phyloP scores from a whole-genome alignment of 2,888 invertebrate species.

The Ptychoptera albimana region DNA sequence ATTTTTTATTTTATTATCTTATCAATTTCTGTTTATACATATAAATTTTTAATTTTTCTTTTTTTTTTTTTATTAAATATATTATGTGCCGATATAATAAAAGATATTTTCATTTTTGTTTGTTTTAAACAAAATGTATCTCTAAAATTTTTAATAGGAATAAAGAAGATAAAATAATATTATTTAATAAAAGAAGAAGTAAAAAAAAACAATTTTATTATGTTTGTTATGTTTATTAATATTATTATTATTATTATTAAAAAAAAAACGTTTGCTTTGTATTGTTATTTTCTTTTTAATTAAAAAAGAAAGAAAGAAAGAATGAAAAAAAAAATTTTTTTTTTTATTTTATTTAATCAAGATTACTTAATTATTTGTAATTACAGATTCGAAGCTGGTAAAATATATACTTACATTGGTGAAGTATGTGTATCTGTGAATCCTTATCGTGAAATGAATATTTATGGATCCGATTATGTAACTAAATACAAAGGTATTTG shows the following conservation, averaged over 20 bases:
- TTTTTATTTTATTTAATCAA: neutral
- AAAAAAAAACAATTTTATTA: too few species aligned
- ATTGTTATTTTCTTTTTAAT: neutral
- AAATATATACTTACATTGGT: constrained; percentile 96
- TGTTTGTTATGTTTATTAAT: too few species aligned
- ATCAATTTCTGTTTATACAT: neutral
- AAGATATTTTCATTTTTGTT: too few species aligned
- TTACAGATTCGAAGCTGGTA: constrained; percentile 73
- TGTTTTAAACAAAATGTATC: neutral
- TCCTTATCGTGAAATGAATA: constrained; percentile 84
- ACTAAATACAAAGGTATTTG: constrained; percentile 69
- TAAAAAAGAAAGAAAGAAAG: neutral
- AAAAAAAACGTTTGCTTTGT: neutral
- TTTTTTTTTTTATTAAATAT: too few species aligned
- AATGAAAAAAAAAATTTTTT: constrained; percentile 3
- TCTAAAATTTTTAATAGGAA: too few species aligned
- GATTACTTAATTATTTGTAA: constrained; percentile 18
- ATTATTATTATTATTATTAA: too few species aligned
- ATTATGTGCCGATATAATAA: neutral
- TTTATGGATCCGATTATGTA: constrained; percentile 76
- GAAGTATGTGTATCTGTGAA: constrained; percentile 96
- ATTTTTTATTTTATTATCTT: neutral
- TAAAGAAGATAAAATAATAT: too few species aligned
- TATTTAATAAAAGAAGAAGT: too few species aligned
- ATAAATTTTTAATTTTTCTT: too few species aligned